A percentile compares a stretch with the other conserved stretches of the same genome.
These are phyloP conservation scores for Sthenelais limicola DNA, from an alignment of 2,888 invertebrate genomes.

Conservation along the genomic window DNA sequence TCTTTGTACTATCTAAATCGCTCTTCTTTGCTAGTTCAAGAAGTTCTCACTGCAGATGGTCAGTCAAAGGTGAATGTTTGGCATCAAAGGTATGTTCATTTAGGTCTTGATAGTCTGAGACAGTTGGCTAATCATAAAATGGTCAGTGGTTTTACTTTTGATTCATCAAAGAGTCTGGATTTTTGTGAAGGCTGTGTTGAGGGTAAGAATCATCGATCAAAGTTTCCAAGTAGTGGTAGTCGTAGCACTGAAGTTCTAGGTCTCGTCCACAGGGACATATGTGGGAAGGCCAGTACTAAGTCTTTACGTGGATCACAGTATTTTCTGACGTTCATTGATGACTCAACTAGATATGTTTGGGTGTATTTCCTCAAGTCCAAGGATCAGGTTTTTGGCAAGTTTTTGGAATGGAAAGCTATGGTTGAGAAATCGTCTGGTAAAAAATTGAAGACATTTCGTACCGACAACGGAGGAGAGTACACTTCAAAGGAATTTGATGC, in stretches of 20 bases:
- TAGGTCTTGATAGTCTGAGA: conserved; percentile 1
- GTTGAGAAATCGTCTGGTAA: conserved; percentile 22
- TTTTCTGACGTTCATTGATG: conserved; percentile 27
- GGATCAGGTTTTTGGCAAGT: conserved; percentile 5
- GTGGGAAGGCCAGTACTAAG: conserved; percentile 9
- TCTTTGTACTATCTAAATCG: conserved; percentile 13
- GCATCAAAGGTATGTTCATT: conserved; percentile 31
- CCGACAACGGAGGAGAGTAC: conserved; percentile 26
- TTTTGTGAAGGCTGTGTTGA: conserved; percentile 33
- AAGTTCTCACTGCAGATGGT: background rate
- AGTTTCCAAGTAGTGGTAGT: conserved; percentile 7
- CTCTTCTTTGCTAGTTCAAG: background rate
- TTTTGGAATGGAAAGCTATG: conserved; percentile 15
- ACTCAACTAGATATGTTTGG: conserved; percentile 22
- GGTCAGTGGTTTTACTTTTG: conserved; percentile 4
- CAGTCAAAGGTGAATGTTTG: conserved; percentile 7
- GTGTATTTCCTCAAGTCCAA: conserved; percentile 30
- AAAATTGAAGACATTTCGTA: conserved; percentile 28
- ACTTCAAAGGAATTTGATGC: conserved; percentile 48
- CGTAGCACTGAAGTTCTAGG: background rate
- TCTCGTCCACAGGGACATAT: conserved; percentile 24
- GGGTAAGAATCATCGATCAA: background rate
- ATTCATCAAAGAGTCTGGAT: background rate
- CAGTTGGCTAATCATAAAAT: background rate
- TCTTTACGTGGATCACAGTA: conserved; percentile 19